Percentiles rank a stretch among this genome's conserved stretches.
Conservation (phyloP, 1,140 invertebrate genomes). For the Triops longicaudatus region DNA sequence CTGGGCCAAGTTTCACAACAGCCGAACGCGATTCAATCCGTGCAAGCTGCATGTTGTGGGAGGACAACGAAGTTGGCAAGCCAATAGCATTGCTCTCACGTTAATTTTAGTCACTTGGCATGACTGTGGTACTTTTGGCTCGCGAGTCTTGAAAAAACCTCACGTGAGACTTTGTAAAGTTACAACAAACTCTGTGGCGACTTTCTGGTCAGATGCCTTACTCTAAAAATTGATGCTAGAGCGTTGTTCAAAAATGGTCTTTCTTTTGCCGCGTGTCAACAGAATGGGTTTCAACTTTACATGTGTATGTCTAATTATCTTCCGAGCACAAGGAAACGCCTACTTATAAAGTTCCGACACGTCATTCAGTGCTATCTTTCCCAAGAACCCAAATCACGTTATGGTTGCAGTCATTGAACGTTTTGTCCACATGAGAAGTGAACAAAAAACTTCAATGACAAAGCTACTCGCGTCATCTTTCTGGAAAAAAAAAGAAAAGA, state of each 20-base stretch:
- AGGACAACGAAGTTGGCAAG: neutral
- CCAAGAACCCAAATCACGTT: neutral
- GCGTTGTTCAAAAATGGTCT: neutral
- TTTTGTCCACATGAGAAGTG: neutral
- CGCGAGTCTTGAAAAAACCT: too few relatives aligned
- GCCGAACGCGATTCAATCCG: neutral
- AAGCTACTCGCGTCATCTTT: neutral
- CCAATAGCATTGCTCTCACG: neutral
- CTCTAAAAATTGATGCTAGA: too few relatives aligned
- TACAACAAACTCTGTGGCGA: too few relatives aligned
- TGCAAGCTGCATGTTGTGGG: neutral
- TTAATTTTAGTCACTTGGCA: neutral
- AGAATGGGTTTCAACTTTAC: neutral
- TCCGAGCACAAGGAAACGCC: neutral
- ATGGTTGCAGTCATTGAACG: conserved; percentile 6
- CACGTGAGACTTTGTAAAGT: too few relatives aligned
- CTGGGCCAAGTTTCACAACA: neutral
- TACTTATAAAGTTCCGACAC: neutral
- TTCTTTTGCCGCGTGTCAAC: neutral
- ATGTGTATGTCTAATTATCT: neutral
- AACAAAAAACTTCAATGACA: neutral
- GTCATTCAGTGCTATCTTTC: neutral
- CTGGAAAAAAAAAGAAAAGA: neutral
- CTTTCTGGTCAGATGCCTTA: too few relatives aligned
- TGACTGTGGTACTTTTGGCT: neutral